Percentiles rank a stretch among this genome's conserved stretches.
phyloP scores from a whole-genome alignment of 1,140 invertebrate genomes.

The Planococcus citri region DNA sequence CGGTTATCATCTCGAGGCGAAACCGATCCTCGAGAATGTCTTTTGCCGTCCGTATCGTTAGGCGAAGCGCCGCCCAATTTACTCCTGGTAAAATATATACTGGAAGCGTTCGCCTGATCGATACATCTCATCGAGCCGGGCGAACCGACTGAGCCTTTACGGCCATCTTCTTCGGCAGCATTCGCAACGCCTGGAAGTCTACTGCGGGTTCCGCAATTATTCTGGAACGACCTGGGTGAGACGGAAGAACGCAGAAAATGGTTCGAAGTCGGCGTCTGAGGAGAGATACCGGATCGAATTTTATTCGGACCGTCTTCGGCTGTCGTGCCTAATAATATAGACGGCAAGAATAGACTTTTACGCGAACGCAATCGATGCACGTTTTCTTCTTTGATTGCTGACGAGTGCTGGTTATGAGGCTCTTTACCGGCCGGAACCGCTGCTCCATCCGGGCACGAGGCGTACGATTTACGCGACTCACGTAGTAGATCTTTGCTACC shows the following conservation, averaged over 20 bases:
- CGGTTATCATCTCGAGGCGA: neutral
- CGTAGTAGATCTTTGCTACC: constrained; percentile 1
- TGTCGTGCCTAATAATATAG: constrained; percentile 27
- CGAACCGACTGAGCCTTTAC: neutral
- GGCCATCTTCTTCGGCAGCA: neutral
- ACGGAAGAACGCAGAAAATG: constrained; percentile 11
- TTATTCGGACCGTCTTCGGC: constrained; percentile 26
- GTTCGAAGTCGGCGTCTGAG: neutral
- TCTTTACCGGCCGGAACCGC: neutral
- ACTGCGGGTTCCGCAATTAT: neutral
- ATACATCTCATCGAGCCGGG: neutral
- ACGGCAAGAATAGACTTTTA: constrained; percentile 22
- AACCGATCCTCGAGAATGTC: neutral
- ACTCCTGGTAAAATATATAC: constrained; percentile 6
- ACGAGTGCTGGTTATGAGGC: neutral
- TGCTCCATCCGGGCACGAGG: neutral
- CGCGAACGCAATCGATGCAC: constrained; percentile 14
- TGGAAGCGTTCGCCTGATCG: neutral
- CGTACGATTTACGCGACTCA: constrained; percentile 9
- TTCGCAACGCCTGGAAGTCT: constrained; percentile 4
- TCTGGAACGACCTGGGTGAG: neutral
- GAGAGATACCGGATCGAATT: neutral
- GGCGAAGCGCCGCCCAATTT: constrained; percentile 1
- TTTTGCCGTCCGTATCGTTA: neutral
- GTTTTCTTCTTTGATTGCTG: constrained; percentile 14